These are phyloP conservation scores for Pachypeltis micranthus DNA, from an alignment of 1,140 invertebrate genomes.

Conservation along the genomic window DNA sequence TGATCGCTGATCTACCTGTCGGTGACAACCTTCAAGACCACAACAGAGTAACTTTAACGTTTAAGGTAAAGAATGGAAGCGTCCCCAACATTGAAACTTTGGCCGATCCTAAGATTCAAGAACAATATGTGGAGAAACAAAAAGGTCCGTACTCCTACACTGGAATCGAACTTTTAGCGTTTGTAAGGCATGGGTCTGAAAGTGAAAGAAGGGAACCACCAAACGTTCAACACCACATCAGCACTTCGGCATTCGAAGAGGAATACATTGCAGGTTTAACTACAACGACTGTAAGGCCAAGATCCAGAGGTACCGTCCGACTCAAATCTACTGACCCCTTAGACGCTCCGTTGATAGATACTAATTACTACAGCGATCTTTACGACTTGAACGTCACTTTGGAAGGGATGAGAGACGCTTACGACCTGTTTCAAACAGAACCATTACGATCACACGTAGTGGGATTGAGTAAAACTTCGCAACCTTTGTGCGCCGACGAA, in stretches of 20 bases:
- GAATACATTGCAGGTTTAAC: neutral
- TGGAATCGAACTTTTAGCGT: neutral
- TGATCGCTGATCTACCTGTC: constrained; percentile 48
- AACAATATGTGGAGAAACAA: neutral
- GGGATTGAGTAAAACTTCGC: neutral
- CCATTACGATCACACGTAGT: neutral
- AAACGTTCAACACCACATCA: constrained; percentile 2
- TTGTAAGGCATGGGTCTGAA: neutral
- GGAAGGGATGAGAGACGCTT: neutral
- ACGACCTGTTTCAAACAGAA: neutral
- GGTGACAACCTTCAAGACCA: constrained; percentile 71
- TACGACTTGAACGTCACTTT: constrained; percentile 38
- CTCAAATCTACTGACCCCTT: constrained; percentile 48
- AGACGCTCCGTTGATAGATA: constrained; percentile 57
- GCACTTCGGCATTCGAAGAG: neutral
- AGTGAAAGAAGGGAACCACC: neutral
- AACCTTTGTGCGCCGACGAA: neutral
- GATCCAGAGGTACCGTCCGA: constrained; percentile 1
- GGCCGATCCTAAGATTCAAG: neutral
- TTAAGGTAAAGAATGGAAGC: neutral
- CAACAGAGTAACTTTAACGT: constrained; percentile 10
- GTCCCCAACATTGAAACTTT: neutral
- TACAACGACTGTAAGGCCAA: neutral
- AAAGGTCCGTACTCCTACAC: neutral
- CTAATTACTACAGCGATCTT: constrained; percentile 54